Evolutionary conservation across 1,140 invertebrate genomes (phyloP).

Genomic region (Polypedilum vanderplanki): DNA sequence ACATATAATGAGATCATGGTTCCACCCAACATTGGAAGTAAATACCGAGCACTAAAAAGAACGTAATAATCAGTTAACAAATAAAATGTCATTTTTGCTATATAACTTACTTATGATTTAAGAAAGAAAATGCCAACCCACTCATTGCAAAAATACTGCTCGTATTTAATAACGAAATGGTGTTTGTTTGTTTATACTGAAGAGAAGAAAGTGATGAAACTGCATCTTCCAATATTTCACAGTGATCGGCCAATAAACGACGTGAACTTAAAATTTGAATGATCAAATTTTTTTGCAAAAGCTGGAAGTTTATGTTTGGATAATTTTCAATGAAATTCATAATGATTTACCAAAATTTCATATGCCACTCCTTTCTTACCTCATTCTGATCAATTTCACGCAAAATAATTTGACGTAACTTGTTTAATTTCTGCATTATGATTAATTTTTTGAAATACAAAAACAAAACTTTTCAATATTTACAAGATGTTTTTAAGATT

Average conservation of each 20-base stretch:
- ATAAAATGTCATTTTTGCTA: too few species aligned
- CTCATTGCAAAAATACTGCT: background rate
- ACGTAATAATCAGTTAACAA: background rate
- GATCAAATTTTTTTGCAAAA: background rate
- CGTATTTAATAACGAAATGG: background rate
- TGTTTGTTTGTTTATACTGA: background rate
- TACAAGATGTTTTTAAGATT: background rate
- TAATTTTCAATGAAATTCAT: background rate
- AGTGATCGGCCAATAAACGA: background rate
- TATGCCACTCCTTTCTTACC: background rate
- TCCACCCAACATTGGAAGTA: background rate
- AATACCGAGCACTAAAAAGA: background rate
- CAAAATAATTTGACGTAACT: background rate
- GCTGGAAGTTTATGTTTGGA: background rate
- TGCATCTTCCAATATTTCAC: background rate
- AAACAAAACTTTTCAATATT: background rate
- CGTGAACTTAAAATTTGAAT: background rate
- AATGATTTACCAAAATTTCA: background rate
- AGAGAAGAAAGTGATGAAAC: background rate
- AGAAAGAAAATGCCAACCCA: background rate
- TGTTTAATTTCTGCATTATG: background rate
- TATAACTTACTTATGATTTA: background rate
- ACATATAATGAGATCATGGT: background rate
- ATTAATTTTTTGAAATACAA: background rate
- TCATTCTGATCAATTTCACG: constrained; percentile 5